A percentile compares a stretch with the other conserved stretches of the same genome.
phyloP scores from a whole-genome alignment of 1,140 invertebrate genomes.

The Hetaerina americana region DNA sequence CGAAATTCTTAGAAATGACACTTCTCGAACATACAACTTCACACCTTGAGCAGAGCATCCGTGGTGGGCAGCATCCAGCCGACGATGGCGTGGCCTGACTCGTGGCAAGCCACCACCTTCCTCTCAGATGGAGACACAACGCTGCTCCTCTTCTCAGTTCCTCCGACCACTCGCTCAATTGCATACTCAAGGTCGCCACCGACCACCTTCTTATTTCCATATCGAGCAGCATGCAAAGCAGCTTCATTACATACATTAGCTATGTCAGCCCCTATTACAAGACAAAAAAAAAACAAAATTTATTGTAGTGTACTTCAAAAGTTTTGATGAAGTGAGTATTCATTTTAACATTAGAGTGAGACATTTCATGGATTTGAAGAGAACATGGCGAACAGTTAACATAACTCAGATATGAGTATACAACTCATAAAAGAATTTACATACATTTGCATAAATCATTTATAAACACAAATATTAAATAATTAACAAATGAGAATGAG shows the following conservation, averaged over 20 bases:
- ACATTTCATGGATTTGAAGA: neutral
- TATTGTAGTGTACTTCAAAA: neutral
- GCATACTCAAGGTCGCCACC: slow-evolving; percentile 71
- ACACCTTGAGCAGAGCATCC: slow-evolving; percentile 79
- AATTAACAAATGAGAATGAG: too few species aligned
- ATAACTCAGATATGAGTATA: too few species aligned
- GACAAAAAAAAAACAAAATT: neutral
- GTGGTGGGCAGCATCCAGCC: slow-evolving; percentile 91
- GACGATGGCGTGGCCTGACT: slow-evolving; percentile 88
- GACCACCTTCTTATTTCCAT: slow-evolving; percentile 49
- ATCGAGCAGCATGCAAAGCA: slow-evolving; percentile 75
- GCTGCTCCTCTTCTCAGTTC: slow-evolving; percentile 66
- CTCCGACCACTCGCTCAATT: slow-evolving; percentile 76
- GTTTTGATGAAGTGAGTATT: neutral
- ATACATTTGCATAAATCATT: too few species aligned
- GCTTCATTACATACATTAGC: slow-evolving; percentile 92
- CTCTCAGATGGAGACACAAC: slow-evolving; percentile 55
- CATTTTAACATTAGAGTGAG: neutral
- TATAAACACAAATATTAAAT: too few species aligned
- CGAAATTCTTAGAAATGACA: too few species aligned
- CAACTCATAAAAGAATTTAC: too few species aligned
- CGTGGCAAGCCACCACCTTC: slow-evolving; percentile 82
- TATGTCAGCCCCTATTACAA: slow-evolving; percentile 68
- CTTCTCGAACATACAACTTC: too few species aligned
- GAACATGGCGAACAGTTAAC: too few species aligned